Percentiles rank a stretch among this genome's conserved stretches.
Conservation (phyloP, 2,888 invertebrate genomes). For the Troides helena region DNA sequence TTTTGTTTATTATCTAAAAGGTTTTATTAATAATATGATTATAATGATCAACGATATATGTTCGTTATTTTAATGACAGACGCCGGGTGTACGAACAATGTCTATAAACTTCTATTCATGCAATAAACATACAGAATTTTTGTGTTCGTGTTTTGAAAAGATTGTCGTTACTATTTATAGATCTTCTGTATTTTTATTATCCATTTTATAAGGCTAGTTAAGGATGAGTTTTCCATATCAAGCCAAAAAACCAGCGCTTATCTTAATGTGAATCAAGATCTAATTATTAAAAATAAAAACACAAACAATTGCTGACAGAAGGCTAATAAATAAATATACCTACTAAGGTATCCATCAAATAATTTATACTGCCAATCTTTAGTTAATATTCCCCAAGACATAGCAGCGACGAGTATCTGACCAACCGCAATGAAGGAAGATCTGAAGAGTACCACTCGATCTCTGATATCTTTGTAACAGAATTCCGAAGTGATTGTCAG, state of each 20-base stretch:
- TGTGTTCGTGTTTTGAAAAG: background rate
- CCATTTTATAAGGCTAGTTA: background rate
- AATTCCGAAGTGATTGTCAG: constrained; percentile 58
- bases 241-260: too few relatives aligned
- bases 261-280: too few relatives aligned
- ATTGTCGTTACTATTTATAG: background rate
- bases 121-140: background rate
- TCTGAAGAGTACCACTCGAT: constrained; percentile 55
- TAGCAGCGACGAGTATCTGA: constrained; percentile 49
- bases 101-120: background rate
- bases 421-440: constrained; percentile 51
- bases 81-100: background rate
- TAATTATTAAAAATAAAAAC: too few relatives aligned
- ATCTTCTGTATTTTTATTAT: background rate
- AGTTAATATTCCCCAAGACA: constrained; percentile 58
- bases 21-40: too few relatives aligned
- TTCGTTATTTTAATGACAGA: background rate
- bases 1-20: too few relatives aligned
- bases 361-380: constrained; percentile 54
- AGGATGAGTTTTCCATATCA: background rate
- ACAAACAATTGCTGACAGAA: background rate
- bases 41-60: too few relatives aligned
- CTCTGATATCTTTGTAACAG: constrained; percentile 58
- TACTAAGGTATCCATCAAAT: constrained; percentile 55
- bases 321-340: constrained; percentile 31